These are phyloP conservation scores for Drosophila aldrichi DNA, from an alignment of 2,888 invertebrate genomes.

Conservation along the genomic window DNA sequence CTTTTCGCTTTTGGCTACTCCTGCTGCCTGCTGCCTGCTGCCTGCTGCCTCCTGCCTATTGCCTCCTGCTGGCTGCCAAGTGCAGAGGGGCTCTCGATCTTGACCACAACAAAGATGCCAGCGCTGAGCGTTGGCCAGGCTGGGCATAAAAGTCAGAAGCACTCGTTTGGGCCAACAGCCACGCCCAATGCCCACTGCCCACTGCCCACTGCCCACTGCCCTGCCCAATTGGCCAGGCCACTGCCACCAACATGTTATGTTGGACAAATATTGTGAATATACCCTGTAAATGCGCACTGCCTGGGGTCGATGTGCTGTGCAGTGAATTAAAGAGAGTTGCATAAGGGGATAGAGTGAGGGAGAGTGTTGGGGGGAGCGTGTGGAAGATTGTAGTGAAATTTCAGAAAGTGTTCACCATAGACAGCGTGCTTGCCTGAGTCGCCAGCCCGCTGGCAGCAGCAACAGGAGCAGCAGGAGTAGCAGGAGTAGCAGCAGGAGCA, in stretches of 20 bases:
- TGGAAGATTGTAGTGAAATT: background rate
- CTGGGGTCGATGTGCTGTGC: background rate
- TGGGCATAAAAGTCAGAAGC: constrained; percentile 45
- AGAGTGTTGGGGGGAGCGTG: background rate
- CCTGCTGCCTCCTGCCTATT: background rate
- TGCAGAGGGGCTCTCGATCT: constrained; percentile 47
- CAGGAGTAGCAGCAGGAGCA: no score
- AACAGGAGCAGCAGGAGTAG: no score
- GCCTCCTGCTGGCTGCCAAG: background rate
- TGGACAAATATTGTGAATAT: constrained; percentile 8
- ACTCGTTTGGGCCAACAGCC: constrained; percentile 22
- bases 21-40: no score
- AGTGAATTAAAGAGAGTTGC: background rate
- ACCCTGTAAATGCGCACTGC: background rate
- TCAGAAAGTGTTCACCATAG: constrained; percentile 11
- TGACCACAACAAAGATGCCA: constrained; percentile 44
- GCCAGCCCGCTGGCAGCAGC: no score
- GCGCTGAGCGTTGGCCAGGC: background rate
- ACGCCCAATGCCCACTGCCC: no score
- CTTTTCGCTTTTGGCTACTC: background rate
- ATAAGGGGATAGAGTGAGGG: background rate
- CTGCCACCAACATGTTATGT: constrained; percentile 1
- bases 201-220: no score
- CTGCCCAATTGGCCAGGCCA: constrained; percentile 37
- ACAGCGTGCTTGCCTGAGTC: no score